These are phyloP conservation scores for Agonopterix arenella DNA, from an alignment of 2,888 invertebrate genomes.

Conservation along the genomic window DNA sequence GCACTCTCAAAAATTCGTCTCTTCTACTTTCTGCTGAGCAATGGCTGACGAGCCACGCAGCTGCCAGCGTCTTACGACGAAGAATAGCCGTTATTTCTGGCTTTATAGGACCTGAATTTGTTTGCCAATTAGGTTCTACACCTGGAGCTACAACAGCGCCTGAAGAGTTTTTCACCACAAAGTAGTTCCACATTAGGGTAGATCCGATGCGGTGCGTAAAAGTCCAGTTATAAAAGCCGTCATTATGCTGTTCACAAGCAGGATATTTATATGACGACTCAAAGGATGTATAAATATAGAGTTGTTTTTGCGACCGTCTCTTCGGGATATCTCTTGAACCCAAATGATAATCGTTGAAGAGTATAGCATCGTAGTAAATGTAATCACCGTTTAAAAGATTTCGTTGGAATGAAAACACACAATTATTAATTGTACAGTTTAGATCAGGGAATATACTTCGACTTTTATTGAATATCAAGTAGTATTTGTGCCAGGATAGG, in stretches of 20 bases:
- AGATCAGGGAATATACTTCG: slow-evolving; percentile 9
- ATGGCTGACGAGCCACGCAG: slow-evolving; percentile 43
- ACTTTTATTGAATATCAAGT: slow-evolving; percentile 7
- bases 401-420: slow-evolving; percentile 29
- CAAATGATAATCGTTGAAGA: slow-evolving; percentile 29
- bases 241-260: slow-evolving; percentile 35
- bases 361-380: slow-evolving; percentile 31
- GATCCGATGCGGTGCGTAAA: slow-evolving; percentile 49
- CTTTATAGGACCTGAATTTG: slow-evolving; percentile 15
- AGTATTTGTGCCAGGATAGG: slow-evolving; percentile 24
- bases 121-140: slow-evolving; percentile 23
- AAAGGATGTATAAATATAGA: slow-evolving; percentile 38
- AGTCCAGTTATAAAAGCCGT: slow-evolving; percentile 50
- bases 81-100: slow-evolving; percentile 25
- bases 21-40: slow-evolving; percentile 29
- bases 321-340: slow-evolving; percentile 16
- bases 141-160: slow-evolving; percentile 38
- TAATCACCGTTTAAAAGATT: slow-evolving; percentile 23
- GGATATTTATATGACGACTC: slow-evolving; percentile 32
- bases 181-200: slow-evolving; percentile 40
- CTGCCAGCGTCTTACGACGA: slow-evolving; percentile 33
- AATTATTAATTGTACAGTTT: slow-evolving; percentile 28
- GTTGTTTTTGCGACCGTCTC: slow-evolving; percentile 15
- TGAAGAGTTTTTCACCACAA: slow-evolving; percentile 31
- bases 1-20: slow-evolving; percentile 31